These are phyloP conservation scores for Brachionus paranguensis DNA, from an alignment of 1,140 invertebrate species.

Conservation along the genomic window DNA sequence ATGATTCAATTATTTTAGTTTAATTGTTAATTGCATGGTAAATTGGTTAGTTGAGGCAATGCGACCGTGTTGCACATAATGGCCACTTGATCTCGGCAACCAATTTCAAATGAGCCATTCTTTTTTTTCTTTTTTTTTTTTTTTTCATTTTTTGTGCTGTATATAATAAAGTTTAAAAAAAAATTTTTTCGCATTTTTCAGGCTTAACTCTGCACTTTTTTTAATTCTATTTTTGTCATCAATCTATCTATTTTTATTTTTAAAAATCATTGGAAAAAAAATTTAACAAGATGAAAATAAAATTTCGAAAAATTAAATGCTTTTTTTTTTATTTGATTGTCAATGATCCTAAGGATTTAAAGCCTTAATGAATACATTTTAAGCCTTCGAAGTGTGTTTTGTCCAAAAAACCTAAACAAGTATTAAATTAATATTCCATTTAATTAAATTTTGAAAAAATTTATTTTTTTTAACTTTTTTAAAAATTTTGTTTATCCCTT, in stretches of 20 bases:
- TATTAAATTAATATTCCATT: no score
- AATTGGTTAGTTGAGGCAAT: not conserved
- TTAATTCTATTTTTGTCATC: not conserved
- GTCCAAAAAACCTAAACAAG: no score
- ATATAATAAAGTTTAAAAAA: not conserved
- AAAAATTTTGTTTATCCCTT: no score
- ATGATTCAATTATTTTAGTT: not conserved
- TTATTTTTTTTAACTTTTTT: no score
- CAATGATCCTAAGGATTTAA: not conserved
- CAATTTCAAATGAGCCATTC: not conserved
- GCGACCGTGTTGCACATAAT: not conserved
- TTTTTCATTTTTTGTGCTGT: not conserved
- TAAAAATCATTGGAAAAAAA: not conserved
- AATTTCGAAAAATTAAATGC: not conserved
- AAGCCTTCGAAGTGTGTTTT: no score
- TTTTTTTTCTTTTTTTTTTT: not conserved
- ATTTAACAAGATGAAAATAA: not conserved
- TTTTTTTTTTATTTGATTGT: not conserved
- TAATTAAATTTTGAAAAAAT: no score
- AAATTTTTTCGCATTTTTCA: not conserved
- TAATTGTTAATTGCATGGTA: not conserved
- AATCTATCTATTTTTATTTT: not conserved
- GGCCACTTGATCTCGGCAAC: not conserved
- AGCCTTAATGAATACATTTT: not conserved
- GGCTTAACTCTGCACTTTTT: not conserved